Evolutionary conservation across 2,888 invertebrate species (phyloP).

Genomic region (Scelioninae gen. 1): DNA sequence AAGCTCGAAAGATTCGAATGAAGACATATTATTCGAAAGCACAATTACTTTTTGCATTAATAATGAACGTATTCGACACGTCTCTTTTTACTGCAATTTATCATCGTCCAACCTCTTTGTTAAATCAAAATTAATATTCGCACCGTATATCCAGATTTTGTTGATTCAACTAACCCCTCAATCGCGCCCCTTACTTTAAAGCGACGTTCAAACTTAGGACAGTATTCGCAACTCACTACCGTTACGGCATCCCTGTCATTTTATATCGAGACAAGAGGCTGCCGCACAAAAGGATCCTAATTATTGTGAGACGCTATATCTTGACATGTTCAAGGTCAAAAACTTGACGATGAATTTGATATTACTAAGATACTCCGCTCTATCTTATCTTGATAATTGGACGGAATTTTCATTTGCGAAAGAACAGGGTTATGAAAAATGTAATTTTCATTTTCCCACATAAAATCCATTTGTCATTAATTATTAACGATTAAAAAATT

Average conservation of each 20-base stretch:
- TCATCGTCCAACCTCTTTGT: conserved; percentile 19
- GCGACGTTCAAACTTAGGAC: conserved; percentile 47
- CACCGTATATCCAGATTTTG: conserved; percentile 46
- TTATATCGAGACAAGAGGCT: conserved; percentile 54
- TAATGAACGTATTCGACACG: not conserved
- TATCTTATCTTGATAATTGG: too few species aligned
- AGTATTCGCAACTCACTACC: conserved; percentile 47
- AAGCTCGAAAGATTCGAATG: not conserved
- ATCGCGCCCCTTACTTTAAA: conserved; percentile 48
- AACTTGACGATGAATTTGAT: conserved; percentile 22
- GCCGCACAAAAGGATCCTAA: conserved; percentile 57
- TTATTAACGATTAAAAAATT: too few species aligned
- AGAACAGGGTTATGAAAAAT: too few species aligned
- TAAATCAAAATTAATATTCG: conserved; percentile 60
- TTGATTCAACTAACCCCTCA: conserved; percentile 60
- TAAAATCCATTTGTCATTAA: too few species aligned
- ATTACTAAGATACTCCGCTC: too few species aligned
- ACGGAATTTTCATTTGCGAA: too few species aligned
- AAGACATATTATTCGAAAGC: conserved; percentile 17
- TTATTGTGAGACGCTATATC: conserved; percentile 33
- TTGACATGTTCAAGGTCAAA: conserved; percentile 46
- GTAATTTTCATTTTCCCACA: too few species aligned
- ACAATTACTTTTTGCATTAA: not conserved
- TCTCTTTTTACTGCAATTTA: conserved; percentile 18
- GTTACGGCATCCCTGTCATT: conserved; percentile 51